Base-by-base conservation (phyloP, 2,888 invertebrate genomes). In the Callinectes sapidus region DNA sequence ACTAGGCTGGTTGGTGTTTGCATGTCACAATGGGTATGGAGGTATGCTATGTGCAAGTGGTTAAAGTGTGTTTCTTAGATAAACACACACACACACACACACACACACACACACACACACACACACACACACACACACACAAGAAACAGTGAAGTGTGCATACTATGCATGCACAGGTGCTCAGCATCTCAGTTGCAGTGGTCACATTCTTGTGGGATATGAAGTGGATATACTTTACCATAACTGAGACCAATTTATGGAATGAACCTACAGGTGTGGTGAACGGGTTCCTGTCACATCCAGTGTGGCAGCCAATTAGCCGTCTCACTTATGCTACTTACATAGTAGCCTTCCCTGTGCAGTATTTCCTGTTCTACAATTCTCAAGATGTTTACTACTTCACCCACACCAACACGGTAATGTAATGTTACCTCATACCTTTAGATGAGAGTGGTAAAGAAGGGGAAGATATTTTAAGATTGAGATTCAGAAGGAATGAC, bases 11-110 rank as follows among this genome's bases (percentile, higher is more conserved):
- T 10, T 92, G 39, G 88, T 92, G 54, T 85, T 90, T 61, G 92
- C 92, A 42, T 92, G 92, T 66, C 90, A 90, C 89, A 71, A 18
- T 23, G 92, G 92, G 8, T 89, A 89, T 48, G 92, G 92, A 81
- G 89, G 92, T 81, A 54, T 71, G 71, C 8, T 71, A 1, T 71
- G 28, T 28, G 71, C n/a, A 23, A n/a, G 71, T 28, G 71, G n/a
- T n/a, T 28, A 10, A 28, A 61, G 61, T 61, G 61, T 23, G 2
- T 61, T 18, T 55, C 16, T 61, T 18, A 23, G 5, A 48, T 8
- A 48, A 2, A 48, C 48, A 8, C 48, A 48, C 48, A 48, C 48
- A 48, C 48, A 48, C 10, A 48, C 10, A 48, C 10, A 48, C 10
- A 48, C 39, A 39, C 39, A 39, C 39, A 39, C 39, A 39, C 39